Evolutionary conservation across 2,113 vertebrate species (phyloP).

Genomic region (Phocoena sinus): DNA sequence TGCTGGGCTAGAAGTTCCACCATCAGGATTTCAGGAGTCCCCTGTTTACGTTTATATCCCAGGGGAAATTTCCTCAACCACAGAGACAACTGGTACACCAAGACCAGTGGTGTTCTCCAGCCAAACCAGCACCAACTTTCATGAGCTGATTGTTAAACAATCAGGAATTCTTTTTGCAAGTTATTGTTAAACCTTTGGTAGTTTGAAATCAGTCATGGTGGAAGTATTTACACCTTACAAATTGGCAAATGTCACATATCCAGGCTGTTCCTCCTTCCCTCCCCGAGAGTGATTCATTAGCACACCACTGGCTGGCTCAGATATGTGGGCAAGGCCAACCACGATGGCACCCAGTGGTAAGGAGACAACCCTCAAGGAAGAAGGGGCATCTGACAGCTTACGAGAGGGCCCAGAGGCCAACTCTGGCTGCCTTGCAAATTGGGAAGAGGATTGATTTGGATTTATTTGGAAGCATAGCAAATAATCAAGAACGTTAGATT

Average conservation of each 20-base stretch:
- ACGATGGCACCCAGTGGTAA: rapidly evolving
- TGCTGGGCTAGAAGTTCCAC: neutral
- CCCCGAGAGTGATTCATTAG: neutral
- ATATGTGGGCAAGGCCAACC: neutral
- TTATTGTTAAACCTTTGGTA: neutral
- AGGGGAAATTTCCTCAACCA: neutral
- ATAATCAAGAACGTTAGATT: neutral
- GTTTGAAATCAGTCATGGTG: neutral
- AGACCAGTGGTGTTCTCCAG: neutral
- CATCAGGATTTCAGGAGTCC: neutral
- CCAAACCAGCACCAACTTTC: neutral
- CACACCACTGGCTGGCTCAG: rapidly evolving
- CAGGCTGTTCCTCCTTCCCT: neutral
- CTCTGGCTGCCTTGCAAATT: neutral
- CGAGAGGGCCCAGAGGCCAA: neutral
- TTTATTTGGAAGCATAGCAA: neutral
- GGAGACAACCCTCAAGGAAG: neutral
- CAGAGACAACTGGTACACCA: neutral
- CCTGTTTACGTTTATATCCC: neutral
- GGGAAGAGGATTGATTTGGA: neutral
- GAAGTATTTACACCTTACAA: neutral
- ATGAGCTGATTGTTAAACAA: neutral
- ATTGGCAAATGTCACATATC: neutral
- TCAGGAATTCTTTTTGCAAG: neutral
- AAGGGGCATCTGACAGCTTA: neutral